Percentiles rank a stretch among this genome's conserved stretches.
Conservation (phyloP, 2,888 invertebrate species). For the Meteorus cinctellus region DNA sequence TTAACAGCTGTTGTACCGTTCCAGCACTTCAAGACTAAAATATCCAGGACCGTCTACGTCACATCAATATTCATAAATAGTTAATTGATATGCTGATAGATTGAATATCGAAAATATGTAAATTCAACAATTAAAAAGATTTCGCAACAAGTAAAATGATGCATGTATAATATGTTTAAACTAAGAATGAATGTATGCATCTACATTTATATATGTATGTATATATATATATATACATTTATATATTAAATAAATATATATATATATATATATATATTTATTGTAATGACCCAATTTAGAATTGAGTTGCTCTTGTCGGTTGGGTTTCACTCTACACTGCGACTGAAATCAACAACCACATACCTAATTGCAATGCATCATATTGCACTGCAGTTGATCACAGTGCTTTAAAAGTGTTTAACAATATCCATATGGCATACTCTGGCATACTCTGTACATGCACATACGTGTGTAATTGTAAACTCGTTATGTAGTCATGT, state of each 20-base stretch:
- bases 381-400: background rate
- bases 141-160: conserved; percentile 2
- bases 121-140: background rate
- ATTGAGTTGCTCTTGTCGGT: conserved; percentile 4
- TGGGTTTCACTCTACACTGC: background rate
- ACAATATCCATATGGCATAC: background rate
- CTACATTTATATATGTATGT: background rate
- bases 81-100: background rate
- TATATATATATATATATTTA: conserved; percentile 2
- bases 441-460: too few relatives aligned
- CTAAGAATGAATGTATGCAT: background rate
- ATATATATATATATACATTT: background rate
- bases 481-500: too few relatives aligned
- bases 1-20: conserved; percentile 32
- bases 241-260: background rate
- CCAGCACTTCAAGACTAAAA: background rate
- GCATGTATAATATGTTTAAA: background rate
- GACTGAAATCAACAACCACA: background rate
- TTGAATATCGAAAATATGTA: background rate
- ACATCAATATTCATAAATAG: background rate
- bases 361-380: background rate
- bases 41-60: background rate
- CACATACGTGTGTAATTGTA: too few relatives aligned
- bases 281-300: conserved; percentile 2
- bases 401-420: background rate